Evolutionary conservation across 2,888 invertebrate species (phyloP), one percentile per base, ranked within the genome.

Genomic region (Sussaba pulchella): DNA sequence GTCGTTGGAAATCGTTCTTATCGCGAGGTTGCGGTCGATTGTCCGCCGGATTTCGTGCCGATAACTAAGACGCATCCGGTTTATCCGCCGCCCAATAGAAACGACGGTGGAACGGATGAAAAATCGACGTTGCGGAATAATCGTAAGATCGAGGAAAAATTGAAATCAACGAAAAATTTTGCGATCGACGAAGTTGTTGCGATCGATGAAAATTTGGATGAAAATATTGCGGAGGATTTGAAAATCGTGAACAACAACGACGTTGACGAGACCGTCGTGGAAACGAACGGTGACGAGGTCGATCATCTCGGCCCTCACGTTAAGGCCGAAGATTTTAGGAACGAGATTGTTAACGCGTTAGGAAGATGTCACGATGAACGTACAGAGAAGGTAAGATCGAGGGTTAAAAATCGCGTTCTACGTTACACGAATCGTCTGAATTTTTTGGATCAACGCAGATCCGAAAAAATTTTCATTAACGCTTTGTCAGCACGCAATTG

Each of bases 21-120:
- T 61, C 89, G 92, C 67, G 92, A 92, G 77, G 90, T 92, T 26
- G 91, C 92, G 19, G 92, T 92, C 67, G 92, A 92, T 71, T 92
- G 92, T 83, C 92, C 92, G 6, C 85, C 89, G 19, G 92, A 92
- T 72, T 92, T 92, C 64, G 82, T 92, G 8, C 92, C 92, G 43
- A 87, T 91, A 5, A 86, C 91, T 47, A 92, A 92, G 83, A 82
- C 88, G 81, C 92, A 92, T 75, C 92, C 92, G 64, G 91, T 91
- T 36, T 92, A 92, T 80, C 92, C 92, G n/a, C 91, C 92, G 66
- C 91, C 91, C 6, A 87, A 85, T 79, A 89, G 87, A 77, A 86
- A n/a, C 43, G 81, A 79, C 63, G 45, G 26, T 10, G 81, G 73
- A 14, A 66, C 77, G 26, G 69, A 78, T 24, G 63, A 71, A 17